These are phyloP conservation scores for Marmota flaviventris DNA, from an alignment of 2,113 vertebrate genomes.

Conservation along the genomic window DNA sequence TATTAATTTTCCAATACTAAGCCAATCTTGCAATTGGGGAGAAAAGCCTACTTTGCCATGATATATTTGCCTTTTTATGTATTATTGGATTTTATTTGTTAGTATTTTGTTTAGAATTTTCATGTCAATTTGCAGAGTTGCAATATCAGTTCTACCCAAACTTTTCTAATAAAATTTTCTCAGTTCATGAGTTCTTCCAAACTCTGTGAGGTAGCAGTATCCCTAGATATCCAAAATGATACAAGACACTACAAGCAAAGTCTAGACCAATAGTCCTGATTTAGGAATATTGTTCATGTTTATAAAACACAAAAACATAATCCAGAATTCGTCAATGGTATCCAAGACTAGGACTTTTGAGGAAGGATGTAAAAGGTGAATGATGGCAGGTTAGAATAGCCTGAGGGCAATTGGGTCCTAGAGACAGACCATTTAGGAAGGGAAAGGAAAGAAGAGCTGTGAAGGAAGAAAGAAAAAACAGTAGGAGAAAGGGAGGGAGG, in stretches of 20 bases:
- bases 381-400: not conserved
- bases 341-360: not conserved
- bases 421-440: not conserved
- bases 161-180: not conserved
- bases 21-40: not conserved
- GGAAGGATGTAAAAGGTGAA: not conserved
- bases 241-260: too few species aligned
- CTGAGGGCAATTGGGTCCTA: not conserved
- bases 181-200: not conserved
- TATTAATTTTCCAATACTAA: not conserved
- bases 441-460: not conserved
- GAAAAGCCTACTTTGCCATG: not conserved
- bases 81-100: not conserved
- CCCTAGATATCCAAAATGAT: too few species aligned
- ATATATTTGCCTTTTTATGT: not conserved
- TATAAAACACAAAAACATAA: not conserved
- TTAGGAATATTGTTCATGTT: too few species aligned
- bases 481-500: not conserved
- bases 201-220: too few species aligned
- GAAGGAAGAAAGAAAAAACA: not conserved
- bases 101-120: not conserved
- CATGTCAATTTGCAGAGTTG: not conserved
- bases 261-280: too few species aligned
- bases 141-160: not conserved
- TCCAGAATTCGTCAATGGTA: slow-evolving; percentile 13